A percentile compares a stretch with the other conserved stretches of the same genome.
These are phyloP conservation scores for Nestor notabilis DNA, from an alignment of 2,113 vertebrate species.

Conservation along the genomic window DNA sequence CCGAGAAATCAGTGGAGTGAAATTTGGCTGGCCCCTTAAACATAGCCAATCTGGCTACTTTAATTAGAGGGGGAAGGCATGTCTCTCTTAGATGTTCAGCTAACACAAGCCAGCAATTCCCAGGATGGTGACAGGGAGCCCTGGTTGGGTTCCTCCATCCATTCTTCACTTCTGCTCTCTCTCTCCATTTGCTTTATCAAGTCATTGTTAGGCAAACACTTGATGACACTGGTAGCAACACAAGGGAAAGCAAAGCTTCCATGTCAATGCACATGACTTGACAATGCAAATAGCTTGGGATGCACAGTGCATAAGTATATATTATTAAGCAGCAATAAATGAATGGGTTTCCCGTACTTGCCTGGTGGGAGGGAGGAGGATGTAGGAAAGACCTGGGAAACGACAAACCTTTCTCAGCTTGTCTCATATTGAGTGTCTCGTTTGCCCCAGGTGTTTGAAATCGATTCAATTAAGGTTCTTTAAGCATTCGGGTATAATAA, in stretches of 20 bases:
- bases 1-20: not conserved
- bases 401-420: not conserved
- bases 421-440: not conserved
- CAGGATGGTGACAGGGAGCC: not conserved
- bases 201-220: not conserved
- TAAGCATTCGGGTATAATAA: not conserved
- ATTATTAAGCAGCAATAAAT: conserved; percentile 73
- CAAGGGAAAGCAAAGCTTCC: conserved; percentile 35
- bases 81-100: not conserved
- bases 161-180: not conserved
- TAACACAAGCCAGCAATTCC: not conserved
- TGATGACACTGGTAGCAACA: not conserved
- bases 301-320: conserved; percentile 33
- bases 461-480: conserved; percentile 17
- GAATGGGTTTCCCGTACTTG: conserved; percentile 49
- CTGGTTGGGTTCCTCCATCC: not conserved
- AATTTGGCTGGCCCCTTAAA: not conserved
- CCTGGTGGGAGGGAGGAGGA: conserved; percentile 4
- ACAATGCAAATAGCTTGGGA: conserved; percentile 50
- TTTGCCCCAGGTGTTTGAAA: conserved; percentile 7
- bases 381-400: not conserved
- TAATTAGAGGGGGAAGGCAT: not conserved
- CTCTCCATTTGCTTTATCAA: not conserved
- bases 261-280: conserved; percentile 35
- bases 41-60: not conserved